These are phyloP conservation scores for Microplitis mediator DNA, from an alignment of 1,140 invertebrate species.

Conservation along the genomic window DNA sequence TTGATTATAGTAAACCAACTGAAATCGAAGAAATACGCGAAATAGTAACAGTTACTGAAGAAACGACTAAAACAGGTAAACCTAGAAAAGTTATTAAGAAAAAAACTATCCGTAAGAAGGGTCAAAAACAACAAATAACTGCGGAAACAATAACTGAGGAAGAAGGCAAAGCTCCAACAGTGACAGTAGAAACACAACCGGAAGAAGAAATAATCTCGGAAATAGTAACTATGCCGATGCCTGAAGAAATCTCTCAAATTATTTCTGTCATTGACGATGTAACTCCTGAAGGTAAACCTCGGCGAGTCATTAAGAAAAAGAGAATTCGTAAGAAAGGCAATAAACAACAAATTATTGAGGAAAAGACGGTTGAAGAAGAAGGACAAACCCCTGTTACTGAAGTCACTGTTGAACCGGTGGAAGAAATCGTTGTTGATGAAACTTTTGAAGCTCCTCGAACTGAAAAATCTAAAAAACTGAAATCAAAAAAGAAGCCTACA, in stretches of 20 bases:
- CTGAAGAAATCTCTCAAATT: slow-evolving; percentile 22
- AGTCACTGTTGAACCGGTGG: slow-evolving; percentile 40
- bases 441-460: slow-evolving; percentile 20
- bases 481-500: slow-evolving; percentile 42
- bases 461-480: slow-evolving; percentile 40
- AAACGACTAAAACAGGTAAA: slow-evolving; percentile 36
- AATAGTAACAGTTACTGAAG: slow-evolving; percentile 39
- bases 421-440: slow-evolving; percentile 38
- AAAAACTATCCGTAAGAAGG: slow-evolving; percentile 36
- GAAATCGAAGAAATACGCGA: slow-evolving; percentile 20
- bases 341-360: slow-evolving; percentile 45
- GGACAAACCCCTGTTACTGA: slow-evolving; percentile 52
- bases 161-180: slow-evolving; percentile 39
- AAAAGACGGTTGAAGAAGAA: slow-evolving; percentile 52
- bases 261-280: slow-evolving; percentile 33
- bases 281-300: slow-evolving; percentile 39
- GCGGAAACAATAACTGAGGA: slow-evolving; percentile 59
- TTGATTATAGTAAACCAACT: slow-evolving; percentile 10
- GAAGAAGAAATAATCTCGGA: slow-evolving; percentile 34
- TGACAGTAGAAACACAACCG: slow-evolving; percentile 27
- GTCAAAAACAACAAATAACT: slow-evolving; percentile 51
- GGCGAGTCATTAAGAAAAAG: slow-evolving; percentile 33
- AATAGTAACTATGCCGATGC: slow-evolving; percentile 25
- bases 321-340: slow-evolving; percentile 40
- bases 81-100: slow-evolving; percentile 42